Percentiles rank a stretch among this genome's conserved stretches.
Evolutionary conservation across 2,113 vertebrate species (phyloP).

Genomic region (Salminus brasiliensis): DNA sequence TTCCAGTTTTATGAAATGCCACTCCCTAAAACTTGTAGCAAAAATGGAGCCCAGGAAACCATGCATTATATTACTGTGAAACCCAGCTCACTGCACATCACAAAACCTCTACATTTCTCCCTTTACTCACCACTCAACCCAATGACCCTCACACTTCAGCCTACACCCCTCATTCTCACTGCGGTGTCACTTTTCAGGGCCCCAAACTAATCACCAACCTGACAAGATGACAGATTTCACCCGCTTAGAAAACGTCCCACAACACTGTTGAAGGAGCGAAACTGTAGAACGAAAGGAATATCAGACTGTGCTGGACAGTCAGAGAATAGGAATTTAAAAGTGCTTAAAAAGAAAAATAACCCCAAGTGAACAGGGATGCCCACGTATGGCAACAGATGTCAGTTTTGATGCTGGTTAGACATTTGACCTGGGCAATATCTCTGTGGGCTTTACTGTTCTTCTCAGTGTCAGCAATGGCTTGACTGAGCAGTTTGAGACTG

Average conservation of each 20-base stretch:
- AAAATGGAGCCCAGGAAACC: background rate
- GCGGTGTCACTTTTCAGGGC: slow-evolving; percentile 34
- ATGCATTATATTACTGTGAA: background rate
- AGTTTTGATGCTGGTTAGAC: background rate
- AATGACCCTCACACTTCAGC: background rate
- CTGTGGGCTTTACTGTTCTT: background rate
- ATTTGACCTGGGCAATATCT: background rate
- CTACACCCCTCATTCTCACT: slow-evolving; percentile 9
- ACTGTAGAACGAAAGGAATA: background rate
- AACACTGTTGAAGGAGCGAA: background rate
- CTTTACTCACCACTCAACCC: slow-evolving; percentile 9
- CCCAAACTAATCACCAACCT: slow-evolving; percentile 35
- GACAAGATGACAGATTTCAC: slow-evolving; percentile 34
- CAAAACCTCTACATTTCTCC: slow-evolving; percentile 1
- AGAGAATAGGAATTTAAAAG: slow-evolving; percentile 42
- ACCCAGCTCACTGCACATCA: background rate
- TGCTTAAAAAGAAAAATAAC: background rate
- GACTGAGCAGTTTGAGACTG: background rate
- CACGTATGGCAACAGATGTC: slow-evolving; percentile 12
- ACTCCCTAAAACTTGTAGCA: background rate
- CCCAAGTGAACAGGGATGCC: background rate
- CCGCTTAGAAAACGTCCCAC: slow-evolving; percentile 24
- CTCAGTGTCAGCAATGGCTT: background rate
- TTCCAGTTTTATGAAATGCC: background rate
- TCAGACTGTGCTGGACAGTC: slow-evolving; percentile 21